phyloP scores from a whole-genome alignment of 2,113 vertebrate species.

The Osmerus eperlanus region DNA sequence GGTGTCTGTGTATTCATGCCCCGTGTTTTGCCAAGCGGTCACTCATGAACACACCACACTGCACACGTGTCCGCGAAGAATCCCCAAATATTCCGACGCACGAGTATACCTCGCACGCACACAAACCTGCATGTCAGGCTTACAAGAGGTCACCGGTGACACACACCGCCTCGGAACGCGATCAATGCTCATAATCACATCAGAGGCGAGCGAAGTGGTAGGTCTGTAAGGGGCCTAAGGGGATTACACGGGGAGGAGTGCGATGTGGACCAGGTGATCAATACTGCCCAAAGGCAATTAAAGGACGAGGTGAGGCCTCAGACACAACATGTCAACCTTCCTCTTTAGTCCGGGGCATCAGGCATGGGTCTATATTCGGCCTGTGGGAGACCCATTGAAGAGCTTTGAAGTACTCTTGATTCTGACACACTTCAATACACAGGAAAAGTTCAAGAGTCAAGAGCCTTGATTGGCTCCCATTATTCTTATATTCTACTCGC shows the following conservation, averaged over 20 bases:
- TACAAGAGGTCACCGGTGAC: not conserved
- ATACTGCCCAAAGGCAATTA: slow-evolving; percentile 58
- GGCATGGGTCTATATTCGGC: slow-evolving; percentile 20
- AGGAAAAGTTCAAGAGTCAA: not conserved
- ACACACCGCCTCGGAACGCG: slow-evolving; percentile 7
- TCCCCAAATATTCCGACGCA: too few species aligned
- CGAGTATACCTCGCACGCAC: too few species aligned
- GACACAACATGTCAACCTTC: slow-evolving; percentile 34
- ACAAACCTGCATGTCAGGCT: not conserved
- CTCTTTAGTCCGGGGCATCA: slow-evolving; percentile 17
- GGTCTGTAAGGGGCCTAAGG: slow-evolving; percentile 24
- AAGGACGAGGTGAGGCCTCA: slow-evolving; percentile 46
- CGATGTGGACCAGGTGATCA: slow-evolving; percentile 49
- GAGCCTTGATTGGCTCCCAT: not conserved
- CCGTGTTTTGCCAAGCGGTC: slow-evolving; percentile 1
- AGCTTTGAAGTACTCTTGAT: not conserved
- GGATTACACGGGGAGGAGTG: slow-evolving; percentile 55
- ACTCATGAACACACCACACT: not conserved
- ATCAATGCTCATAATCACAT: slow-evolving; percentile 54
- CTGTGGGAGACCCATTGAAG: not conserved
- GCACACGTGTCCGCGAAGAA: too few species aligned
- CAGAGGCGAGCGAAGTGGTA: slow-evolving; percentile 31
- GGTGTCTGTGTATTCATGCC: not conserved
- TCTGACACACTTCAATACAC: not conserved
- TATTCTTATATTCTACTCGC: too few species aligned